These are phyloP conservation scores for Propithecus perrieri DNA, from an alignment of 2,797 vertebrate genomes.

Conservation along the genomic window DNA sequence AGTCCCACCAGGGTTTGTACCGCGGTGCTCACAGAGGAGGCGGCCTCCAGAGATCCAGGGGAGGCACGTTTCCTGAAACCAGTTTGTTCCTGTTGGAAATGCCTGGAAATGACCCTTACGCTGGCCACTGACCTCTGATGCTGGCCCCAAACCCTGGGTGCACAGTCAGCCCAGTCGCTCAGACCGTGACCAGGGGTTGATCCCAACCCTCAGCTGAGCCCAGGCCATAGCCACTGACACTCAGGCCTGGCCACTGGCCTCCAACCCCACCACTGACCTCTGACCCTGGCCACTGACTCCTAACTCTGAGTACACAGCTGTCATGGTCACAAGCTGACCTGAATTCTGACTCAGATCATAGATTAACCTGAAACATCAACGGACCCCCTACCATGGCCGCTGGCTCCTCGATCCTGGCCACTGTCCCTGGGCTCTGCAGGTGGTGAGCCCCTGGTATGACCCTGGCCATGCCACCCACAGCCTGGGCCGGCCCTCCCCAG, in stretches of 20 bases:
- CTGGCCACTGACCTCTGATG: not conserved
- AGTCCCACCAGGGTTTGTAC: not conserved
- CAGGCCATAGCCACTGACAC: not conserved
- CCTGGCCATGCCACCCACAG: not conserved
- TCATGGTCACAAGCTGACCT: not conserved
- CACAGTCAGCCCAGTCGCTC: not conserved
- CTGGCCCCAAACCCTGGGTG: not conserved
- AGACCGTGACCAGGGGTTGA: not conserved
- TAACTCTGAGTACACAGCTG: not conserved
- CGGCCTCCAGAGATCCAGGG: not conserved
- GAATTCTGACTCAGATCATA: not conserved
- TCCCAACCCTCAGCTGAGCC: not conserved
- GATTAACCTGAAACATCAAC: not conserved
- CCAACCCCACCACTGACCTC: not conserved
- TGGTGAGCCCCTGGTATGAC: not conserved
- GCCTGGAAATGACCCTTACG: rapidly evolving
- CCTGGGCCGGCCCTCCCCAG: not conserved
- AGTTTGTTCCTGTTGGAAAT: too few species aligned
- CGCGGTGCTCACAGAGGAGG: not conserved
- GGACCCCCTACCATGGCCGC: not conserved
- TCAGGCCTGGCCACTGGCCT: not conserved
- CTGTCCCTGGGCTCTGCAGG: not conserved
- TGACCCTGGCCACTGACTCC: not conserved
- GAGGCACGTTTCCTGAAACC: not conserved
- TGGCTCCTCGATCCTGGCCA: rapidly evolving